Evolutionary conservation across 1,140 invertebrate genomes (phyloP).

Genomic region (Aphis craccivora): DNA sequence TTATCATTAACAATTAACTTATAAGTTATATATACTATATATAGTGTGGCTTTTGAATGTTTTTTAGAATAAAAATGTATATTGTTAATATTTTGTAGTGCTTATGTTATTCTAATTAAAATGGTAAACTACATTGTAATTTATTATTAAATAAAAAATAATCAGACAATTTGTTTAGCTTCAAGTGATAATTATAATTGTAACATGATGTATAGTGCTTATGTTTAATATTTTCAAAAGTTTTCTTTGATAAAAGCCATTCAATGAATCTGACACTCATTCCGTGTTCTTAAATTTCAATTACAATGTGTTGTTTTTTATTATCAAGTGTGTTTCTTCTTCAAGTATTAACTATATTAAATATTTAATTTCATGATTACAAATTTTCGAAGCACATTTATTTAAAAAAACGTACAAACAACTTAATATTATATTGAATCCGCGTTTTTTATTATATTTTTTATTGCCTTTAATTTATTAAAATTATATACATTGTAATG

Average conservation of each 20-base stretch:
- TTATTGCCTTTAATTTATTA: not conserved
- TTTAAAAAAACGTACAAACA: not conserved
- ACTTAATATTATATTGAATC: not conserved
- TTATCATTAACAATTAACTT: not conserved
- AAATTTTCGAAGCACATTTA: not conserved
- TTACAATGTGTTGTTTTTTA: constrained; percentile 28
- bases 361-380: constrained; percentile 34
- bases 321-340: not conserved
- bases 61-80: not conserved
- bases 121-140: constrained; percentile 11
- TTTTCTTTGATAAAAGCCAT: not conserved
- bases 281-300: constrained; percentile 28
- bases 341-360: constrained; percentile 25
- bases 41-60: not conserved
- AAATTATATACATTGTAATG: not conserved
- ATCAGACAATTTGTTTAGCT: not conserved
- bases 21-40: too few relatives aligned
- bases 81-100: not conserved
- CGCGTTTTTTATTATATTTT: too few relatives aligned
- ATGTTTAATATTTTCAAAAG: constrained; percentile 38
- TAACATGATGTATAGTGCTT: not conserved
- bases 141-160: constrained; percentile 17
- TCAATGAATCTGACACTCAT: constrained; percentile 18
- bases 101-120: not conserved
- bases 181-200: constrained; percentile 18